These are phyloP conservation scores for Microvelia longipes DNA, from an alignment of 1,140 invertebrate genomes.

Conservation along the genomic window DNA sequence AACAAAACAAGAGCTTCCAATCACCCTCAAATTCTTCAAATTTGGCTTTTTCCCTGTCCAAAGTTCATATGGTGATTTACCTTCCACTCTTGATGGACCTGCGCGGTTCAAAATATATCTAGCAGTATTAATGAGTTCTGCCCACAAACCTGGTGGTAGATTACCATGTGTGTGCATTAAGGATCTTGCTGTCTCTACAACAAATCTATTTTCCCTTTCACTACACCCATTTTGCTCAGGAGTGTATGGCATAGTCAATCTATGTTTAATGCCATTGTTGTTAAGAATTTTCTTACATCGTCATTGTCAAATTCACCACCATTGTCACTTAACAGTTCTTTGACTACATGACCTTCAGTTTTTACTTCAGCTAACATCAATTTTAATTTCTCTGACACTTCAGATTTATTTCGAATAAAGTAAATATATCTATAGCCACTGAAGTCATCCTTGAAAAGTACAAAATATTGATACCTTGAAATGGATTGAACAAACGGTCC, in stretches of 20 bases:
- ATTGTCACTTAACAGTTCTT: constrained; percentile 30
- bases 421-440: constrained; percentile 13
- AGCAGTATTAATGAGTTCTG: constrained; percentile 29
- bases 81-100: constrained; percentile 23
- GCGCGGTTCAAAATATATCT: constrained; percentile 29
- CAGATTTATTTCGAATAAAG: constrained; percentile 23
- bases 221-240: constrained; percentile 32
- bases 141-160: constrained; percentile 28
- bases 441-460: neutral
- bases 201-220: constrained; percentile 30
- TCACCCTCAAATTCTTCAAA: constrained; percentile 6
- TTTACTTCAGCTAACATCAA: neutral
- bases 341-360: neutral
- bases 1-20: neutral
- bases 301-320: constrained; percentile 27
- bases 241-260: constrained; percentile 30
- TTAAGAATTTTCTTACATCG: constrained; percentile 11
- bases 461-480: neutral
- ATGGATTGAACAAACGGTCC: neutral
- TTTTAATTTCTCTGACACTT: constrained; percentile 22
- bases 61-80: constrained; percentile 24
- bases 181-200: constrained; percentile 24
- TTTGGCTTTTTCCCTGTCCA: constrained; percentile 23
- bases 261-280: constrained; percentile 27
- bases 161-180: constrained; percentile 24